Conservation (phyloP, 2,797 vertebrate genomes). For the Channallabes apus region DNA sequence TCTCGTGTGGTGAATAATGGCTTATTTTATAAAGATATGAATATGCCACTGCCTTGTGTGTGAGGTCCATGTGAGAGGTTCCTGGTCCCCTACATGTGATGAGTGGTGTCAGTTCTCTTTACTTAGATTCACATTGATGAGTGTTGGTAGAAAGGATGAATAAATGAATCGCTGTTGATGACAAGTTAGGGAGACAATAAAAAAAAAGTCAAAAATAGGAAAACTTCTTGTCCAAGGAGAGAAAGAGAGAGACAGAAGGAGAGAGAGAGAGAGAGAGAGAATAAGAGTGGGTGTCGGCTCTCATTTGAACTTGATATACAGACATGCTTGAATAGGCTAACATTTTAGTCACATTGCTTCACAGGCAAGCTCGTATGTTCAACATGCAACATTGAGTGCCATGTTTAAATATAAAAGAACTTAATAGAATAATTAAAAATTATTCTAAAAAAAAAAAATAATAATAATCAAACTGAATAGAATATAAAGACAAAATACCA, state of each 20-base stretch:
- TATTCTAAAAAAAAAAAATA: too few species aligned
- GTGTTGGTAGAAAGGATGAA: neutral
- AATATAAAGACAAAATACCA: too few species aligned
- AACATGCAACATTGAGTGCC: neutral
- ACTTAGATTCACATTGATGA: neutral
- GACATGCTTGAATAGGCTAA: neutral
- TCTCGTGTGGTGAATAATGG: neutral
- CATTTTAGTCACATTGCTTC: neutral
- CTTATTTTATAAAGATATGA: neutral
- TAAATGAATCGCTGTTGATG: neutral
- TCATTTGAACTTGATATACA: neutral
- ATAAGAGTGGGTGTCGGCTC: neutral
- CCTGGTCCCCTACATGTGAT: too few species aligned
- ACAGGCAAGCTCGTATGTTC: neutral
- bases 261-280: neutral
- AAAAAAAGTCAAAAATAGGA: neutral
- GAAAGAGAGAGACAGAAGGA: neutral
- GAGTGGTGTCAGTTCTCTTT: neutral
- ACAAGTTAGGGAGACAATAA: too few species aligned
- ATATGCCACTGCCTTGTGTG: neutral
- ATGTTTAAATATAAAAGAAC: neutral
- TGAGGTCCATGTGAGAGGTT: too few species aligned
- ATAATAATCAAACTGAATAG: neutral
- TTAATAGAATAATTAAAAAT: too few species aligned
- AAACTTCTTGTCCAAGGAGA: neutral